phyloP scores from a whole-genome alignment of 2,797 vertebrate species.

The Fratercula arctica region DNA sequence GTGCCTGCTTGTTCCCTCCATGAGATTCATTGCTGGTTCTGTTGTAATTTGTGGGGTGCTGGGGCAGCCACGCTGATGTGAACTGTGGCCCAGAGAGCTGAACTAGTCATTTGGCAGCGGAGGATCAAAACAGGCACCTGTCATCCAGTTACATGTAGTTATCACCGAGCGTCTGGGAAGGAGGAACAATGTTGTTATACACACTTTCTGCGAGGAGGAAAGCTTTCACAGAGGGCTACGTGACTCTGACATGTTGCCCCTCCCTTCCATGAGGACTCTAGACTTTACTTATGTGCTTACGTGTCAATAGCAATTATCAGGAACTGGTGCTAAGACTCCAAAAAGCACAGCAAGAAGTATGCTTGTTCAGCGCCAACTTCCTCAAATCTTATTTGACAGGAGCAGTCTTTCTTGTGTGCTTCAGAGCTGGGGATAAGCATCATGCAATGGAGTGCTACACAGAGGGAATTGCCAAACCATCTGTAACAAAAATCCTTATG shows the following conservation, averaged over 20 bases:
- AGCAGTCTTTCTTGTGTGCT: not conserved
- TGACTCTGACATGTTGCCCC: not conserved
- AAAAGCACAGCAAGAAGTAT: not conserved
- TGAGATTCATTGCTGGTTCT: not conserved
- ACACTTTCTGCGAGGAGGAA: not conserved
- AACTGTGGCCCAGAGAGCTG: not conserved
- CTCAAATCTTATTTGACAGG: not conserved
- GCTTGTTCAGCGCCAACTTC: not conserved
- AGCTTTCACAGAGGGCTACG: not conserved
- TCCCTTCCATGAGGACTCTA: not conserved
- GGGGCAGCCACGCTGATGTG: not conserved
- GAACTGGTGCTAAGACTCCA: not conserved
- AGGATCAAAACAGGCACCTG: not conserved
- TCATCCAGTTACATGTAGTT: not conserved
- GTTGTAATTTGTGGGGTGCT: not conserved
- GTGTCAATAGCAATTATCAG: not conserved
- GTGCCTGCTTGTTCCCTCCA: not conserved
- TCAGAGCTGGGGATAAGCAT: not conserved
- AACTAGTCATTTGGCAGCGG: not conserved
- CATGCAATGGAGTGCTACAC: not conserved
- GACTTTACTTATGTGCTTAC: not conserved
- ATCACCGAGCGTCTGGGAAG: not conserved
- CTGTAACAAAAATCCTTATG: not conserved
- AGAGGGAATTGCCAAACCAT: not conserved
- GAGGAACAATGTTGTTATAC: not conserved